These are phyloP conservation scores for Dicyrtoma fusca DNA, from an alignment of 2,888 invertebrate species.

Conservation along the genomic window DNA sequence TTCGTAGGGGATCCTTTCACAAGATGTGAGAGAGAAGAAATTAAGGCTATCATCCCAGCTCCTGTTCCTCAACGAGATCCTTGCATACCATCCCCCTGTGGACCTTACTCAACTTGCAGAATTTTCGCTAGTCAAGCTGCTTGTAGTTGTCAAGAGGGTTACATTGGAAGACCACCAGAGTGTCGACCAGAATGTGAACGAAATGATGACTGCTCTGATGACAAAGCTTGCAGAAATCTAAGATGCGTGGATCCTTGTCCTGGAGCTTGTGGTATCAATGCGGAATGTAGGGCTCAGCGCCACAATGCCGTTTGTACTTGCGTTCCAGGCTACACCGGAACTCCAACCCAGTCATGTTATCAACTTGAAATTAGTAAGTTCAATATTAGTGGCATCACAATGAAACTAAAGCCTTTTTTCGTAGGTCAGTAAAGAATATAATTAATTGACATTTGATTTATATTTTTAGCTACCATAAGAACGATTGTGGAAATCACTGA, in stretches of 20 bases:
- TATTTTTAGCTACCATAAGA: conserved; percentile 20
- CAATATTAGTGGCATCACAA: conserved; percentile 36
- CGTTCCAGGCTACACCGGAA: conserved; percentile 76
- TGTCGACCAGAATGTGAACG: conserved; percentile 67
- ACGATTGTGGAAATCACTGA: conserved; percentile 31
- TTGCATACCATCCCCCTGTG: conserved; percentile 60
- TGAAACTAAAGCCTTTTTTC: not conserved
- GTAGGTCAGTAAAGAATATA: not conserved
- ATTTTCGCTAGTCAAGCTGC: conserved; percentile 55
- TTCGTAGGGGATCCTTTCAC: conserved; percentile 53
- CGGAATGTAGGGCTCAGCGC: conserved; percentile 76
- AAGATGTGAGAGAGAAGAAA: conserved; percentile 38
- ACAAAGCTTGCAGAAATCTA: conserved; percentile 58
- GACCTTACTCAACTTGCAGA: conserved; percentile 58
- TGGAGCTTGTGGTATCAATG: conserved; percentile 76
- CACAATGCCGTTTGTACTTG: conserved; percentile 78
- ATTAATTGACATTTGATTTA: conserved; percentile 30
- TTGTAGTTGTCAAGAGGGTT: conserved; percentile 70
- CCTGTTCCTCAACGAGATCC: conserved; percentile 58
- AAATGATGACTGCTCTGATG: conserved; percentile 65
- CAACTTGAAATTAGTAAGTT: conserved; percentile 67
- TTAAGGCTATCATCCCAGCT: not conserved
- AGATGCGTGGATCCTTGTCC: conserved; percentile 67
- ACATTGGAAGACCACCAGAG: conserved; percentile 70
- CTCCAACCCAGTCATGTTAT: conserved; percentile 64